A percentile compares a stretch with the other conserved stretches of the same genome.
Conservation (phyloP, 2,797 vertebrate species). For the Netta rufina region DNA sequence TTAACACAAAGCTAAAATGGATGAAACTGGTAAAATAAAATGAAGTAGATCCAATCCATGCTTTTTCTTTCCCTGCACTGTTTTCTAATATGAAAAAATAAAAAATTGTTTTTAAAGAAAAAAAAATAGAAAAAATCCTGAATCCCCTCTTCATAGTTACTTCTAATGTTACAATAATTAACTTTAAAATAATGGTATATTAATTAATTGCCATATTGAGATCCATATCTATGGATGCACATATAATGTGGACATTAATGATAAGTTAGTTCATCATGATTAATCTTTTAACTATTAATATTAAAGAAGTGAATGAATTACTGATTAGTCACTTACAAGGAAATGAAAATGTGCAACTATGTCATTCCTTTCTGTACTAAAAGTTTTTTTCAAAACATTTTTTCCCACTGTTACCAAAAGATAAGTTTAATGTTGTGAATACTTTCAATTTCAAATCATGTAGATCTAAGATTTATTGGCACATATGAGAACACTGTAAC, state of each 20-base stretch:
- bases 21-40: conserved; percentile 12
- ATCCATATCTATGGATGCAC: conserved; percentile 48
- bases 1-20: not conserved
- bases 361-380: conserved; percentile 27
- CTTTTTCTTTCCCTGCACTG: not conserved
- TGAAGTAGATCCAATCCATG: not conserved
- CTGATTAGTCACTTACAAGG: conserved; percentile 36
- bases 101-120: not conserved
- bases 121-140: not conserved
- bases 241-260: conserved; percentile 66
- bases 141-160: not conserved
- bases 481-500: not conserved
- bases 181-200: conserved; percentile 44
- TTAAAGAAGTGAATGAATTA: conserved; percentile 49
- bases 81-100: not conserved
- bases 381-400: not conserved
- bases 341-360: conserved; percentile 31
- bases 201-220: conserved; percentile 57
- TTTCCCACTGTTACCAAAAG: not conserved
- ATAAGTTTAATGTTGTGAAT: not conserved
- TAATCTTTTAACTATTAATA: conserved; percentile 65
- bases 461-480: not conserved
- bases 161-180: conserved; percentile 60
- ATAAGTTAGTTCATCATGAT: conserved; percentile 44
- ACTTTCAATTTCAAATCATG: not conserved